phyloP scores from a whole-genome alignment of 2,888 invertebrate genomes.

The Halictus quadricinctus region DNA sequence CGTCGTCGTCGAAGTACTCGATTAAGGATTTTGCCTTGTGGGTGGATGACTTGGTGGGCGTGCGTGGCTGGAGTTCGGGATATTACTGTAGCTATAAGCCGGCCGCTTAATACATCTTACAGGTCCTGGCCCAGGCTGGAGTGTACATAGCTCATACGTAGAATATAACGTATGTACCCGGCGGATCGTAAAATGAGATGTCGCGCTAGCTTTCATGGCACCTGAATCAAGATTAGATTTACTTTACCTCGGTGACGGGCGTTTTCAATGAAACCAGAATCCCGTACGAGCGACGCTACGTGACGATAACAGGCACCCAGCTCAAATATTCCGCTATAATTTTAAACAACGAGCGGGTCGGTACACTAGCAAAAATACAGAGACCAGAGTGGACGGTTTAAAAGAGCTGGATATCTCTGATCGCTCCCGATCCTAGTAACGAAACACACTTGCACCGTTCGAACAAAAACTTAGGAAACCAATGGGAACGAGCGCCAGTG shows the following conservation, averaged over 20 bases:
- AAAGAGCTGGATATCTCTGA: neutral
- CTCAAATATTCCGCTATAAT: slow-evolving; percentile 21
- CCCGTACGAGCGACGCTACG: slow-evolving; percentile 13
- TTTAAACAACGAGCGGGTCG: slow-evolving; percentile 20
- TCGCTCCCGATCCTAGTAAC: neutral
- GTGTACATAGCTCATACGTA: slow-evolving; percentile 36
- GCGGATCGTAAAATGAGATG: slow-evolving; percentile 79
- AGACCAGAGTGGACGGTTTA: neutral
- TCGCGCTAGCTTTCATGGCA: slow-evolving; percentile 77
- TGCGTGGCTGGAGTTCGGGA: slow-evolving; percentile 37
- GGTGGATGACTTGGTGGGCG: slow-evolving; percentile 11
- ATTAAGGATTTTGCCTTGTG: slow-evolving; percentile 65
- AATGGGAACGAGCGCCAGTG: neutral
- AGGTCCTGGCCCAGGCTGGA: slow-evolving; percentile 11
- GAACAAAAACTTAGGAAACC: slow-evolving; percentile 17
- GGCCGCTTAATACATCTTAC: slow-evolving; percentile 63
- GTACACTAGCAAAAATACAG: neutral
- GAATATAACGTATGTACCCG: slow-evolving; percentile 69
- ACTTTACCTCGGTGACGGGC: slow-evolving; percentile 72
- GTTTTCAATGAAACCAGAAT: slow-evolving; percentile 60
- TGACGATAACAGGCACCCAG: slow-evolving; percentile 37
- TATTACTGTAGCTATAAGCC: slow-evolving; percentile 63
- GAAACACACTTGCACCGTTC: slow-evolving; percentile 44
- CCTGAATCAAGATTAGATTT: slow-evolving; percentile 80
- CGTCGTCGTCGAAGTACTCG: slow-evolving; percentile 58